Evolutionary conservation across 2,888 invertebrate genomes (phyloP), one percentile per base, ranked within the genome.

Genomic region (Globia sparganii): DNA sequence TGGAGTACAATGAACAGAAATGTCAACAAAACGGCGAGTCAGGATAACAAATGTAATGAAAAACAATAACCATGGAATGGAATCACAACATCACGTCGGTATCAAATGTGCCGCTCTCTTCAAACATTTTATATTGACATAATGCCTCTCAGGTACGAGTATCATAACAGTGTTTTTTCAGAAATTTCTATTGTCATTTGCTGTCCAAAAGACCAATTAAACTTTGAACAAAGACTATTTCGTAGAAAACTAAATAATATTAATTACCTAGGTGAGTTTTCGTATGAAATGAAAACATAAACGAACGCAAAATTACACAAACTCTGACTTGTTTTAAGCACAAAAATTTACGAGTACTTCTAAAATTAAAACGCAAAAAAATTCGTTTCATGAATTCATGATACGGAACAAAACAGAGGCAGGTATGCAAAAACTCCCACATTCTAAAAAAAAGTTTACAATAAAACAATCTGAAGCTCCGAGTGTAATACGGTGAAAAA

Each of bases 391-490:
- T 89, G 90, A 92, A 94, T 94, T 94, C 93, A 94, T 92, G 91
- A 94, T 92, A 92, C 90, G 91, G 91, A 93, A 93, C 92, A 93
- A 92, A 93, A 92, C 91, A 90, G 90, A 90, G 91, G 90, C 89
- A 92, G 91, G 91, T 90, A 92, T 92, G 91, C 90, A 92, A 94
- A 94, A 93, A 92, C 88, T 92, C 90, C 66, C 91, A 92, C 93
- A 92, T 93, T 91, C 91, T 91, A 90, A 92, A 94, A 94, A 94
- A 94, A 93, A 90, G 90, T 90, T 93, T 93, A 91, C 91, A 92
- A 93, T 93, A 93, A 94, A 95, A 95, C 94, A 94, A 94, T 95
- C 91, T 93, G 90, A 90, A 92, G 90, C 91, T 88, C 90, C 81
- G 91, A 89, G 90, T 91, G 93, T 93, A 93, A 94, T 93, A 91